Conservation (phyloP, 2,888 invertebrate species). For the Notocelia uddmanniana region DNA sequence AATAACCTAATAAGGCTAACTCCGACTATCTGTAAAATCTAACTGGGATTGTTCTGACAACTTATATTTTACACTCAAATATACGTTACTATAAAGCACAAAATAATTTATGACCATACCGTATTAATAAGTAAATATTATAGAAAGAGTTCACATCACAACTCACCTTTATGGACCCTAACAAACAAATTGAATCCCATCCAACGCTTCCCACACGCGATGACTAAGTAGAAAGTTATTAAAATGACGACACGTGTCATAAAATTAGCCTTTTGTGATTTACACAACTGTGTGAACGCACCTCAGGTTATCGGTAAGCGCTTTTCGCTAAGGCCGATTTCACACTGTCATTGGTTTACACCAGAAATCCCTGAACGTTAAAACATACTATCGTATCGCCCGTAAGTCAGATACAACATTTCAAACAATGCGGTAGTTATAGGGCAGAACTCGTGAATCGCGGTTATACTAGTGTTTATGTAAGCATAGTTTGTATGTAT, state of each 20-base stretch:
- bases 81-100: background rate
- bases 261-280: slow-evolving; percentile 51
- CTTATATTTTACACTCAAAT: too few species aligned
- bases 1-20: too few species aligned
- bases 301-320: slow-evolving; percentile 37
- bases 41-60: background rate
- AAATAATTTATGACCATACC: background rate
- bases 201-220: slow-evolving; percentile 46
- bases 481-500: background rate
- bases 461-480: background rate
- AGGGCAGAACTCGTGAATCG: background rate
- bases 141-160: background rate
- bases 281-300: slow-evolving; percentile 46
- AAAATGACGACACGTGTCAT: slow-evolving; percentile 52
- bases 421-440: background rate
- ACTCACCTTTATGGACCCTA: slow-evolving; percentile 31
- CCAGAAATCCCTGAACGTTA: background rate
- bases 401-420: background rate
- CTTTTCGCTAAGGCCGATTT: slow-evolving; percentile 13
- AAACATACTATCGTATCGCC: background rate
- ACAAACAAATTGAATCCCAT: slow-evolving; percentile 37
- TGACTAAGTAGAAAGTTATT: slow-evolving; percentile 49
- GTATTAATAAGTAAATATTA: background rate
- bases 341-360: slow-evolving; percentile 1
- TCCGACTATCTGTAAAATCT: too few species aligned